Conservation (phyloP, 1,140 invertebrate species). For the Nasonia vitripennis region DNA sequence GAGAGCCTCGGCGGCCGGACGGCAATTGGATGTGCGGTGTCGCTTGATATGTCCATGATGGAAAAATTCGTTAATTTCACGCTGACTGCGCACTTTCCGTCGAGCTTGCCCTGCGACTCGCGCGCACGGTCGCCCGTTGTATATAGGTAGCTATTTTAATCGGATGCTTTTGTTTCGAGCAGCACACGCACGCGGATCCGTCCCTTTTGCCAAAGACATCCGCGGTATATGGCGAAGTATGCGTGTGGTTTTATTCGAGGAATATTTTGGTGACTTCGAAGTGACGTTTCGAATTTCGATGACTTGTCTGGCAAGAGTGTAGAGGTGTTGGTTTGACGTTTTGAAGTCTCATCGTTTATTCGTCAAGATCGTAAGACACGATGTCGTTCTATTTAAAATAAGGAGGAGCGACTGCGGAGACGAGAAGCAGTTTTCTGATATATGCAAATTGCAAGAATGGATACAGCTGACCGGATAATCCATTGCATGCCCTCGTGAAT, state of each 20-base stretch:
- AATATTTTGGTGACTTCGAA: too few relatives aligned
- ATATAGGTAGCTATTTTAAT: neutral
- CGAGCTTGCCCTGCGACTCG: neutral
- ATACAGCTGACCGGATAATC: too few relatives aligned
- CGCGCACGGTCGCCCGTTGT: neutral
- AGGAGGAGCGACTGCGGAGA: neutral
- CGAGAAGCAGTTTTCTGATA: too few relatives aligned
- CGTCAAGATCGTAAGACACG: neutral
- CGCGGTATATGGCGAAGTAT: too few relatives aligned
- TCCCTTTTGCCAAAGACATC: too few relatives aligned
- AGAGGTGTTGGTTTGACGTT: too few relatives aligned
- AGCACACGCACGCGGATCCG: neutral
- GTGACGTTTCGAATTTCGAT: too few relatives aligned
- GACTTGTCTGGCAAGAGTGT: too few relatives aligned
- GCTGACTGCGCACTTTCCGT: slow-evolving; percentile 58
- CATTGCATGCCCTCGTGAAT: too few relatives aligned
- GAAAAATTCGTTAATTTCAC: slow-evolving; percentile 69
- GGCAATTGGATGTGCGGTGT: slow-evolving; percentile 37
- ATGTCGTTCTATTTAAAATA: neutral
- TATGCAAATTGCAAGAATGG: too few relatives aligned
- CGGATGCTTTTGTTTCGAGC: neutral
- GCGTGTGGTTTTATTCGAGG: too few relatives aligned
- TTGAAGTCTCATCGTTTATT: neutral
- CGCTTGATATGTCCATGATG: slow-evolving; percentile 62
- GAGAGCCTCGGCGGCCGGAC: neutral